Percentiles rank a stretch among this genome's conserved stretches.
Evolutionary conservation across 2,888 invertebrate species (phyloP).

Genomic region (Amorpha juglandis): DNA sequence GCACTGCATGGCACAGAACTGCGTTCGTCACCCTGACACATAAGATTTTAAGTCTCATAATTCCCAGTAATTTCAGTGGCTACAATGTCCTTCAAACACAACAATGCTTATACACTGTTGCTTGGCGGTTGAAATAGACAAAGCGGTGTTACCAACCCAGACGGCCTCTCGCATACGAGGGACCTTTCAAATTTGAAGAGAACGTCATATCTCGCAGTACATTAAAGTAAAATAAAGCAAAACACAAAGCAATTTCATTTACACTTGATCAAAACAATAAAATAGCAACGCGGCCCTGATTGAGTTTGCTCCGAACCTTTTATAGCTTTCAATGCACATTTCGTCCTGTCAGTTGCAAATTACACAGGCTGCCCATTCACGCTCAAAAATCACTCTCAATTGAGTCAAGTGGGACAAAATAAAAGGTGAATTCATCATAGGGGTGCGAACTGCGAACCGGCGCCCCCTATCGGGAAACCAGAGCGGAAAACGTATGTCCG

Average conservation of each 20-base stretch:
- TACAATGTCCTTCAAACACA: too few relatives aligned
- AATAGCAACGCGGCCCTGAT: constrained; percentile 62
- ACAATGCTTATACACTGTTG: too few relatives aligned
- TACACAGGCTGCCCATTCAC: constrained; percentile 80
- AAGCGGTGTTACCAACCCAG: too few relatives aligned
- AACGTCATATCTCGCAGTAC: background rate
- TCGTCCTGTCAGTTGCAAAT: constrained; percentile 80
- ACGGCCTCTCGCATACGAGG: too few relatives aligned
- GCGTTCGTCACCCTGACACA: too few relatives aligned
- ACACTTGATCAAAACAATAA: constrained; percentile 38
- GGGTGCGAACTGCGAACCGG: constrained; percentile 70
- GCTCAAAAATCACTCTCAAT: constrained; percentile 82
- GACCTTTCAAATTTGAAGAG: background rate
- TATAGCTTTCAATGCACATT: constrained; percentile 80
- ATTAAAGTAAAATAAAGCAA: constrained; percentile 18
- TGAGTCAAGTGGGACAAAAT: constrained; percentile 82
- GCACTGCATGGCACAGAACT: too few relatives aligned
- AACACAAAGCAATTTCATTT: constrained; percentile 34
- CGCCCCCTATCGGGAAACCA: constrained; percentile 71
- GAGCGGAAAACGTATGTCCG: constrained; percentile 80
- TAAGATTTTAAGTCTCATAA: too few relatives aligned
- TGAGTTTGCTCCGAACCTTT: constrained; percentile 76
- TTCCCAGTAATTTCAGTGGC: too few relatives aligned
- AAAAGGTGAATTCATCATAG: constrained; percentile 81
- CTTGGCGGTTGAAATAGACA: too few relatives aligned